These are phyloP conservation scores for Emberiza fucata DNA, from an alignment of 2,113 vertebrate species.

Conservation along the genomic window DNA sequence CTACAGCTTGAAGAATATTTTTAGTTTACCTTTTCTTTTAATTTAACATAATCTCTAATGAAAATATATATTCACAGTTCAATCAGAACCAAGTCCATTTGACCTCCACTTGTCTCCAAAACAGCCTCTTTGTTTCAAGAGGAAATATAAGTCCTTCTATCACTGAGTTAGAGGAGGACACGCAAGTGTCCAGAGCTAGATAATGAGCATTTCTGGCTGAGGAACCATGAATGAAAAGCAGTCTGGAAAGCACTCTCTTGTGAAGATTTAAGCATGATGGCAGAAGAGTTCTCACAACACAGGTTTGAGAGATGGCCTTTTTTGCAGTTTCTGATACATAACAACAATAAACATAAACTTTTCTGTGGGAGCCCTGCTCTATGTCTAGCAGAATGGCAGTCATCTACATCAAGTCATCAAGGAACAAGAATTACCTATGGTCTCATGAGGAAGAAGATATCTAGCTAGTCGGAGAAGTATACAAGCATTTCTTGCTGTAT, in stretches of 20 bases:
- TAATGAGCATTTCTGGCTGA: background rate
- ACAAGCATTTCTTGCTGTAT: background rate
- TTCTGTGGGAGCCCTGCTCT: background rate
- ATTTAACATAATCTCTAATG: background rate
- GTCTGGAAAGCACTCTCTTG: background rate
- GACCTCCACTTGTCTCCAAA: background rate
- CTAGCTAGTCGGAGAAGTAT: background rate
- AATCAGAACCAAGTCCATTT: background rate
- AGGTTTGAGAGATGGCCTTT: background rate
- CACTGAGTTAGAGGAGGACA: background rate
- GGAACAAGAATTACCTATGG: background rate
- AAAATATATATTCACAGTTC: background rate
- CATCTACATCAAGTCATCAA: background rate
- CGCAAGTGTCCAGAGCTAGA: accelerated
- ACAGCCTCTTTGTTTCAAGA: background rate
- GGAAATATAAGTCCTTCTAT: background rate
- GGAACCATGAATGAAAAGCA: background rate
- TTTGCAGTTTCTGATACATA: background rate
- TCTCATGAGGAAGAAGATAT: background rate
- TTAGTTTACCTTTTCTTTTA: background rate
- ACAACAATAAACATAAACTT: background rate
- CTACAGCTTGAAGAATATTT: background rate
- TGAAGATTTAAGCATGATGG: background rate
- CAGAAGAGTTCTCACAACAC: background rate
- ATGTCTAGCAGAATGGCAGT: background rate